Conservation (phyloP, 2,888 invertebrate genomes). For the Chydorus sphaericus region DNA sequence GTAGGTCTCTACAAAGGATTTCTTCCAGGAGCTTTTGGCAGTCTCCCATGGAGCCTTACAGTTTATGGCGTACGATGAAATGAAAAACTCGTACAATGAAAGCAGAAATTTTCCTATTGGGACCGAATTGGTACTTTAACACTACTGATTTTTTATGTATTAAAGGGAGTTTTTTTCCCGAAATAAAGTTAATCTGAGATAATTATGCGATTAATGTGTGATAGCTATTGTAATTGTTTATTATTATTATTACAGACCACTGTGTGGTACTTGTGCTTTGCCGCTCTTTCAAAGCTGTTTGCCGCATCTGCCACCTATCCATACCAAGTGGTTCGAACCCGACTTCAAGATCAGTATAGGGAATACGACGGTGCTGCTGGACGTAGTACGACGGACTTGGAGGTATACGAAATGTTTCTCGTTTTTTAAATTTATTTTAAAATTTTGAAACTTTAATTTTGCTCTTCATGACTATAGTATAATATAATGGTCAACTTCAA, state of each 20-base stretch:
- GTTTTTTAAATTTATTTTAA: too few relatives aligned
- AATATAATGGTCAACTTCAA: too few relatives aligned
- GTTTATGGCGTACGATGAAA: constrained; percentile 97
- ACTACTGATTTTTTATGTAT: too few relatives aligned
- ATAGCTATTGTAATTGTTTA: too few relatives aligned
- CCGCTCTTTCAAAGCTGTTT: constrained; percentile 84
- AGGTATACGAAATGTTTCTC: too few relatives aligned
- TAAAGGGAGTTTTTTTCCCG: too few relatives aligned
- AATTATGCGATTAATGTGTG: not conserved
- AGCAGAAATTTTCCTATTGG: constrained; percentile 67
- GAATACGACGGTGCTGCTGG: constrained; percentile 61
- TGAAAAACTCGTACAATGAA: constrained; percentile 83
- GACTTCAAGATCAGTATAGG: constrained; percentile 92
- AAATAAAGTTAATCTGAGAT: not conserved
- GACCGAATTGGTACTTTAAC: constrained; percentile 57
- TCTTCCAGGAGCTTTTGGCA: constrained; percentile 89
- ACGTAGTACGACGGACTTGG: constrained; percentile 68
- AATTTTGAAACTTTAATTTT: too few relatives aligned
- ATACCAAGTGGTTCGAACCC: constrained; percentile 90
- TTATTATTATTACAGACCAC: constrained; percentile 45
- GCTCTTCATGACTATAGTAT: too few relatives aligned
- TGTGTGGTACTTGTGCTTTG: constrained; percentile 76
- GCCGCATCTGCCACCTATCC: constrained; percentile 91
- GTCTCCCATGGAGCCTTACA: constrained; percentile 97
- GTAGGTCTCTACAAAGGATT: constrained; percentile 92